Percentiles rank a stretch among this genome's conserved stretches.
Conservation (phyloP, 2,888 invertebrate genomes). For the Drosophila rellima region DNA sequence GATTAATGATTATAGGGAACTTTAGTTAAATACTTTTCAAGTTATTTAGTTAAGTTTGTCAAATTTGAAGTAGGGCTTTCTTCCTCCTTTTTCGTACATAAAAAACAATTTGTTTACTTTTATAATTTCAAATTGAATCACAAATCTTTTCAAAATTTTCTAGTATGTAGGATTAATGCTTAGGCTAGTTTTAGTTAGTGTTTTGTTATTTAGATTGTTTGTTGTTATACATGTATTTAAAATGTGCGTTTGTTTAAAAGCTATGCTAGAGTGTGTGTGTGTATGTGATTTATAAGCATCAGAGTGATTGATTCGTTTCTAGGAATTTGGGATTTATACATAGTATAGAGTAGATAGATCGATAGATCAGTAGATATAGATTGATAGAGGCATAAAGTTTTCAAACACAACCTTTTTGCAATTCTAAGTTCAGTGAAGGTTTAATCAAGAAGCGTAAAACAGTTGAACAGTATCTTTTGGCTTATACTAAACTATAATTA, state of each 20-base stretch:
- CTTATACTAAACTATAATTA: slow-evolving; percentile 47
- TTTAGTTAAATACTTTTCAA: slow-evolving; percentile 63
- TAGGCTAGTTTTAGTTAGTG: slow-evolving; percentile 61
- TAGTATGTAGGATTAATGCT: slow-evolving; percentile 56
- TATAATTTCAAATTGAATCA: slow-evolving; percentile 77
- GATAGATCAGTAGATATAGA: slow-evolving; percentile 17
- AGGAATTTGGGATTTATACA: slow-evolving; percentile 28
- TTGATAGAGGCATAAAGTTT: slow-evolving; percentile 70
- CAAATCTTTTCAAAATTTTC: slow-evolving; percentile 70
- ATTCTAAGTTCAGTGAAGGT: slow-evolving; percentile 55
- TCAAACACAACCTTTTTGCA: slow-evolving; percentile 73
- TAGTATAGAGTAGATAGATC: slow-evolving; percentile 40
- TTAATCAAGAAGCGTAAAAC: slow-evolving; percentile 55
- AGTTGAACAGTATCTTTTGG: slow-evolving; percentile 25
- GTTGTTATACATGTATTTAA: slow-evolving; percentile 46
- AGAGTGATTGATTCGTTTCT: slow-evolving; percentile 39
- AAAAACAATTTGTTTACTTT: slow-evolving; percentile 58
- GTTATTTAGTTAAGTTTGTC: slow-evolving; percentile 51
- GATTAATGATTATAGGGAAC: slow-evolving; percentile 32
- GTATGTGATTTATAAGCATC: slow-evolving; percentile 45
- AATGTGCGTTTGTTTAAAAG: slow-evolving; percentile 57
- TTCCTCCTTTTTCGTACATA: slow-evolving; percentile 45
- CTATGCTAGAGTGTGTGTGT: slow-evolving; percentile 40
- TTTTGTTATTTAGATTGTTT: slow-evolving; percentile 24
- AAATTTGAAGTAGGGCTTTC: slow-evolving; percentile 28